Base-by-base conservation (phyloP, 2,797 vertebrate species). In the Denticeps clupeoides region DNA sequence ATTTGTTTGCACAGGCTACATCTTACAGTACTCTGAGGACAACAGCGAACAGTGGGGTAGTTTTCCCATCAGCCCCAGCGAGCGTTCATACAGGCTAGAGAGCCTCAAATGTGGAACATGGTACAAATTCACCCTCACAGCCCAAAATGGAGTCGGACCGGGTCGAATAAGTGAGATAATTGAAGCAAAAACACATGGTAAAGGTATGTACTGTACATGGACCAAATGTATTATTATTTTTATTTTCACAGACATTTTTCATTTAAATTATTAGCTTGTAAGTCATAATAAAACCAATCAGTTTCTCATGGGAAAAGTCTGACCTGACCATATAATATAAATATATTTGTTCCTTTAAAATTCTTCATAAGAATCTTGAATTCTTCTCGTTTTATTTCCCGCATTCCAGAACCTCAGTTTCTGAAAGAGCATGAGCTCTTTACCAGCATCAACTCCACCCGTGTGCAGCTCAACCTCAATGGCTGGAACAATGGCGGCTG, bases 1-100 rank as follows among this genome's bases (percentile, higher is more conserved):
- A 26, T 19, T 6, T 47, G 12, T 50, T 12, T 60, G 47, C 28
- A 5, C 42, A 99, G 95, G 95, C n/a, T 99, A 98, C 55, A 97
- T 99, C 41, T 58, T 99, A 67, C 94, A 98, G 70, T 94, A 97
- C 58, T 99, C 95, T 0, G 94, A 98, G 67, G 95, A 99, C 51
- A 98, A 98, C 83, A 98, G 93, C 2, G 95, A 99, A 67, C 92
- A 98, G 60, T 99, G 94, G 95, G 94, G 91, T 25, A 98, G 89
- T 59, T 93, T 95, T 55, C 89, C 94, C 58, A 98, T 99, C 79
- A 97, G 94, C 76, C 94, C 95, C 41, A 97, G 94, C 0, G 93
- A 98, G 51, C 89, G 93, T 0, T 93, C 89, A 0, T 98, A 97
- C 58, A 88, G 93, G 29, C 63, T 99, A 64, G 94, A 98, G 63